A percentile compares a stretch with the other conserved stretches of the same genome.
phyloP scores from a whole-genome alignment of 2,797 vertebrate genomes.

The Tympanoctomys barrerae region DNA sequence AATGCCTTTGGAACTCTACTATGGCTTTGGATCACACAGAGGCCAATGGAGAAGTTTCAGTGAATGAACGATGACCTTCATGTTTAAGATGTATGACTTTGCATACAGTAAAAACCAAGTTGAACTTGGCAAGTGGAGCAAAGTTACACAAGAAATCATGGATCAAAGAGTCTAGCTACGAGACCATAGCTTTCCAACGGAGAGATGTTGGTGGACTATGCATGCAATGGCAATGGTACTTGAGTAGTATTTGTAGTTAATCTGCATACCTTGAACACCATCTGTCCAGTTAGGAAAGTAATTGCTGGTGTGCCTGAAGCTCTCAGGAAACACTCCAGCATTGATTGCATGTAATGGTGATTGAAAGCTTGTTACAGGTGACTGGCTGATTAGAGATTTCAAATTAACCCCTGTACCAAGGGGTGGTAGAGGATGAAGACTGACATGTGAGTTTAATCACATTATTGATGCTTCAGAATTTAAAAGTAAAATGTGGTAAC shows the following conservation, averaged over 20 bases:
- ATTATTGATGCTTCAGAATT: conserved; percentile 15
- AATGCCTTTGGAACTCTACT: background rate
- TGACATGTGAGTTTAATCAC: conserved; percentile 20
- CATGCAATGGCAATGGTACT: background rate
- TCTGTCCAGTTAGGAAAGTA: background rate
- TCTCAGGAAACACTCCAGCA: conserved; percentile 19
- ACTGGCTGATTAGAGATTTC: conserved; percentile 61
- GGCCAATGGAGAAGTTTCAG: background rate
- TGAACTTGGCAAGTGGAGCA: background rate
- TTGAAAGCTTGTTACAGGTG: background rate
- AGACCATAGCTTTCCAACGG: background rate
- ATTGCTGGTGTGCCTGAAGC: background rate
- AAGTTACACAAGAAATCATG: background rate
- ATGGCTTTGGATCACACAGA: background rate
- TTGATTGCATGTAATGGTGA: background rate
- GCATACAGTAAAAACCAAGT: background rate
- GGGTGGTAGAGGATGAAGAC: conserved; percentile 14
- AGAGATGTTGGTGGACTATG: background rate
- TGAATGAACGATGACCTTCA: background rate
- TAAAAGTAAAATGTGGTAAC: conserved; percentile 10
- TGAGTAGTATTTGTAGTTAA: conserved; percentile 35
- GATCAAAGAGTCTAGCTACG: background rate
- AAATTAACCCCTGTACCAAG: background rate
- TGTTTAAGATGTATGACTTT: conserved; percentile 4
- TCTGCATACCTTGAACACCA: background rate